phyloP scores from a whole-genome alignment of 2,113 vertebrate genomes.

The Pedionomus torquatus region DNA sequence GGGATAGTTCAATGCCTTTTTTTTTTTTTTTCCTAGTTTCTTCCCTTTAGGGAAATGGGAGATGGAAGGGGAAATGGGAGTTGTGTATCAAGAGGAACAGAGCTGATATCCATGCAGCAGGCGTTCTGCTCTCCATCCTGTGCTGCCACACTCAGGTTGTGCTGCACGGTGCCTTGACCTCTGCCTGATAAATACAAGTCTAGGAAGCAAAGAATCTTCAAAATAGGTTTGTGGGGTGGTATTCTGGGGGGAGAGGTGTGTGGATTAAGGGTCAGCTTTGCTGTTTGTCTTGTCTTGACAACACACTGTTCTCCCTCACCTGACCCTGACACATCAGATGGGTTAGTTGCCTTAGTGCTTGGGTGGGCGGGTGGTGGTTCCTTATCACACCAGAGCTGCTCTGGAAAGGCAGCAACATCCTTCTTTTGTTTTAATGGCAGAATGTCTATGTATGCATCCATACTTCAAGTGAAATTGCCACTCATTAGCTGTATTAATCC shows the following conservation, averaged over 20 bases:
- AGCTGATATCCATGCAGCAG: fast-evolving
- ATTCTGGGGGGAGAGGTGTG: fast-evolving
- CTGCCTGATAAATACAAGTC: background rate
- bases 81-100: background rate
- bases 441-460: background rate
- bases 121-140: background rate
- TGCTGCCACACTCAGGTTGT: background rate
- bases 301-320: background rate
- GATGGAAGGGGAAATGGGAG: background rate
- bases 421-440: background rate
- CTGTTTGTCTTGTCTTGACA: background rate
- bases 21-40: background rate
- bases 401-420: background rate
- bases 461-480: background rate
- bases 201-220: background rate
- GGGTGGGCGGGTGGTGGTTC: fast-evolving
- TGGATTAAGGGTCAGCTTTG: background rate
- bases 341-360: background rate
- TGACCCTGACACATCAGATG: background rate
- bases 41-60: background rate
- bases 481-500: background rate
- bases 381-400: background rate
- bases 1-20: background rate
- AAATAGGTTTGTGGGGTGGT: too few species aligned
- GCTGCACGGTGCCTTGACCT: background rate